These are phyloP conservation scores for Ophiodon elongatus DNA, from an alignment of 2,113 vertebrate species.

Conservation along the genomic window DNA sequence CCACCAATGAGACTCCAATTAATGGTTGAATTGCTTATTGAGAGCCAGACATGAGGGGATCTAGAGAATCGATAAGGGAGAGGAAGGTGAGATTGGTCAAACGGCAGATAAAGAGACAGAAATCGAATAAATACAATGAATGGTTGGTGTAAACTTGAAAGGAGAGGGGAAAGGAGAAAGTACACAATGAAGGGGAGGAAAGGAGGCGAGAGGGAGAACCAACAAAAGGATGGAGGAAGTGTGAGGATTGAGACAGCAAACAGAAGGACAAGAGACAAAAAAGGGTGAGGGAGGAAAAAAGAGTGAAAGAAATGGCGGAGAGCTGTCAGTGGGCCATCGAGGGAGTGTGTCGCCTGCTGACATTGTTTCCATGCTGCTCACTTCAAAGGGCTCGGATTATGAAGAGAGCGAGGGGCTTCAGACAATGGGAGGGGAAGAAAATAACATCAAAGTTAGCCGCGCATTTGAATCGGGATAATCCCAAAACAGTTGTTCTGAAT, in stretches of 20 bases:
- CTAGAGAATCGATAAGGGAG: slow-evolving; percentile 20
- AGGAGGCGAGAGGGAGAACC: slow-evolving; percentile 5
- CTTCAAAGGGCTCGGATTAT: slow-evolving; percentile 85
- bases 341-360: slow-evolving; percentile 79
- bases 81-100: slow-evolving; percentile 23
- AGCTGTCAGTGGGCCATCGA: slow-evolving; percentile 75
- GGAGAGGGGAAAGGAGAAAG: slow-evolving; percentile 27
- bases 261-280: slow-evolving; percentile 52
- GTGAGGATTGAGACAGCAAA: slow-evolving; percentile 55
- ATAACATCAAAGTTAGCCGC: slow-evolving; percentile 84
- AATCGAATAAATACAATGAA: slow-evolving; percentile 22
- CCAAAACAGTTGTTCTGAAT: slow-evolving; percentile 84
- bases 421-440: slow-evolving; percentile 81
- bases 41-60: slow-evolving; percentile 58
- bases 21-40: slow-evolving; percentile 74
- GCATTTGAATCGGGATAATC: slow-evolving; percentile 83
- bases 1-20: slow-evolving; percentile 74
- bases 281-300: slow-evolving; percentile 22
- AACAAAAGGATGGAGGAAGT: slow-evolving; percentile 56
- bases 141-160: slow-evolving; percentile 42
- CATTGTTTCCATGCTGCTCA: slow-evolving; percentile 83
- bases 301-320: slow-evolving; percentile 52
- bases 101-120: slow-evolving; percentile 27
- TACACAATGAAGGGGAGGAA: slow-evolving; percentile 34
- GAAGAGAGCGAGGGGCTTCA: slow-evolving; percentile 79